phyloP scores from a whole-genome alignment of 2,888 invertebrate species.

The Drosophila setosimentum region DNA sequence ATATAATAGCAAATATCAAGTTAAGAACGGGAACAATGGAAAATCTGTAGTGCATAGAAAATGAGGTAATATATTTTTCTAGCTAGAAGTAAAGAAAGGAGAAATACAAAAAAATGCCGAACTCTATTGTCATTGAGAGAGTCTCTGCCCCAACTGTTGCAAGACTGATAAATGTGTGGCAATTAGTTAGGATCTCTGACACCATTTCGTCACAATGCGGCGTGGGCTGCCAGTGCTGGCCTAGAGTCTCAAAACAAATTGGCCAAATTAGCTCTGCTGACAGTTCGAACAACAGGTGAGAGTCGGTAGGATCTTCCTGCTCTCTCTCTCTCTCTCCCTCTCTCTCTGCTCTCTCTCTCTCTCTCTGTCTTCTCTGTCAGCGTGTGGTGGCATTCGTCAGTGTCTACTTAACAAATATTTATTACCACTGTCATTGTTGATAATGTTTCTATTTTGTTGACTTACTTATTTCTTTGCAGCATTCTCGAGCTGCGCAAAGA shows the following conservation, averaged over 20 bases:
- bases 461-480: slow-evolving; percentile 86
- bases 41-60: slow-evolving; percentile 62
- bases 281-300: slow-evolving; percentile 63
- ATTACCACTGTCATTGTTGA: slow-evolving; percentile 43
- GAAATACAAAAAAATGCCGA: not conserved
- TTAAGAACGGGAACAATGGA: slow-evolving; percentile 38
- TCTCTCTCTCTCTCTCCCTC: not conserved
- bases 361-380: too few relatives aligned
- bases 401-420: slow-evolving; percentile 72
- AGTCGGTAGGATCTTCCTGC: slow-evolving; percentile 21
- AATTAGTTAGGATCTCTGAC: slow-evolving; percentile 74
- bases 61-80: slow-evolving; percentile 55
- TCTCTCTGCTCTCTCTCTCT: rapidly evolving
- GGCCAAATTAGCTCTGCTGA: slow-evolving; percentile 61
- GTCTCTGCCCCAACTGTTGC: slow-evolving; percentile 43
- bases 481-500: slow-evolving; percentile 97
- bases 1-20: slow-evolving; percentile 50
- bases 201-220: slow-evolving; percentile 71
- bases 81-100: slow-evolving; percentile 29
- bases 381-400: slow-evolving; percentile 66
- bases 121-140: slow-evolving; percentile 10
- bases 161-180: slow-evolving; percentile 75
- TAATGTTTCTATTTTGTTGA: slow-evolving; percentile 28
- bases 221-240: slow-evolving; percentile 5
- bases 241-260: slow-evolving; percentile 55